Base-by-base conservation (phyloP, 2,797 vertebrate species). In the Lophius americanus region DNA sequence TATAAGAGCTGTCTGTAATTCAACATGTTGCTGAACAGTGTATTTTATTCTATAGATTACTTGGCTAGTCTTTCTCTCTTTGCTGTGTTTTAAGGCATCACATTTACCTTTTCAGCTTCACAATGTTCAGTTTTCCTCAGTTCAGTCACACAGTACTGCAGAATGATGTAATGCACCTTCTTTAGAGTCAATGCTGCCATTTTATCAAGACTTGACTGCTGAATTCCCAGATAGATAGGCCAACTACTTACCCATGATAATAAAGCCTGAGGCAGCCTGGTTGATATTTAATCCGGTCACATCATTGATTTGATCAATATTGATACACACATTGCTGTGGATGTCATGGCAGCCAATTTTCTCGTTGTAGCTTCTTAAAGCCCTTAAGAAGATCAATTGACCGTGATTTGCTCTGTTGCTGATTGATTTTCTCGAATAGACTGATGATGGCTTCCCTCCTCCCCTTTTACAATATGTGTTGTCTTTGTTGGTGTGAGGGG, bases 331-430 rank as follows among this genome's bases (percentile, higher is more conserved):
- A 50, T 68, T 57, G 57, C 67, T 47, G 60, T 36, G 50, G 58
- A 63, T 43, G 64, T 59, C 39, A 41, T 39, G 6, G 38, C 50
- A 12, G 70, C 47, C 53, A 14, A 75, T 77, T 79, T 86, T 70
- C 75, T 71, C 60, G 39, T 68, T 65, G 3, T 12, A 51, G 52
- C 50, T 38, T 49, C 63, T 80, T 36, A 79, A 79, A 85, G 79
- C 84, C 84, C 57, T 80, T 75, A 84, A 74, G 70, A 76, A 63
- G 67, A 84, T 79, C 79, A 62, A 70, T 85, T 54, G 72, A 56
- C 60, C 6, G 51, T 60, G 76, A 81, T 86, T 78, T 78, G 66
- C 82, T 74, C 55, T 13, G 61, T 63, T 13, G 55, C 79, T 60
- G 70, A 85, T 84, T 88, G 84, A 86, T 86, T 88, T 41, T 35